A percentile compares a stretch with the other conserved stretches of the same genome.
These are phyloP conservation scores for Spisula subtruncata DNA, from an alignment of 2,888 invertebrate species.

Conservation along the genomic window DNA sequence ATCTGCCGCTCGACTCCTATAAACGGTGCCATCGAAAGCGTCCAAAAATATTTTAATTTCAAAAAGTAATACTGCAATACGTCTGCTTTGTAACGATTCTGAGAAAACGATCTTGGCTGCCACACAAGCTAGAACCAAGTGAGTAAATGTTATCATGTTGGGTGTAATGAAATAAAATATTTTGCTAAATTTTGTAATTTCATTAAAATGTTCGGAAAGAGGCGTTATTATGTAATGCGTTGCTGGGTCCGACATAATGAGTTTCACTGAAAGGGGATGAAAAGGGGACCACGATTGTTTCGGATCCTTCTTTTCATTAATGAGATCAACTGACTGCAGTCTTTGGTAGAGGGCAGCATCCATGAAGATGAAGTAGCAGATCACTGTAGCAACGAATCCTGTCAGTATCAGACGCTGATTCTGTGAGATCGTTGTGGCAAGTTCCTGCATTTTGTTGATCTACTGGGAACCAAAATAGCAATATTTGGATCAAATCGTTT, in stretches of 20 bases:
- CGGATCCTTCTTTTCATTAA: slow-evolving; percentile 60
- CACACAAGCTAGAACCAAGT: slow-evolving; percentile 92
- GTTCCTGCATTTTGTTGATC: slow-evolving; percentile 37
- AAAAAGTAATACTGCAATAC: slow-evolving; percentile 93
- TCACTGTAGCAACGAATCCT: slow-evolving; percentile 56
- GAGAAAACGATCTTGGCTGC: slow-evolving; percentile 93
- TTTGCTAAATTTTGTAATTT: slow-evolving; percentile 90
- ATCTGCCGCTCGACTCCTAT: slow-evolving; percentile 90
- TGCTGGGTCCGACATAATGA: slow-evolving; percentile 93
- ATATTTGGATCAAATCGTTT: background rate
- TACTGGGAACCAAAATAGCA: background rate
- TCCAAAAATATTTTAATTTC: slow-evolving; percentile 94
- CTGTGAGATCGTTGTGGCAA: slow-evolving; percentile 50
- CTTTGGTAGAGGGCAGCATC: slow-evolving; percentile 75
- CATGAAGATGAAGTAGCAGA: slow-evolving; percentile 78
- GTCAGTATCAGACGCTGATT: slow-evolving; percentile 64
- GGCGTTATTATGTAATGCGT: slow-evolving; percentile 95
- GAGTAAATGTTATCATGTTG: slow-evolving; percentile 94
- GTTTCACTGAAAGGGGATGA: slow-evolving; percentile 92
- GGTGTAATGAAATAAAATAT: slow-evolving; percentile 91
- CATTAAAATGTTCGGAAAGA: slow-evolving; percentile 92
- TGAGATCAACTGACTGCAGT: slow-evolving; percentile 72
- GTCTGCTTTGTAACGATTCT: slow-evolving; percentile 91
- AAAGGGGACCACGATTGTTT: slow-evolving; percentile 76
- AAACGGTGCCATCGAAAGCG: slow-evolving; percentile 95